A percentile compares a stretch with the other conserved stretches of the same genome.
Evolutionary conservation across 2,113 vertebrate species (phyloP).

Genomic region (Tachysurus vachellii): DNA sequence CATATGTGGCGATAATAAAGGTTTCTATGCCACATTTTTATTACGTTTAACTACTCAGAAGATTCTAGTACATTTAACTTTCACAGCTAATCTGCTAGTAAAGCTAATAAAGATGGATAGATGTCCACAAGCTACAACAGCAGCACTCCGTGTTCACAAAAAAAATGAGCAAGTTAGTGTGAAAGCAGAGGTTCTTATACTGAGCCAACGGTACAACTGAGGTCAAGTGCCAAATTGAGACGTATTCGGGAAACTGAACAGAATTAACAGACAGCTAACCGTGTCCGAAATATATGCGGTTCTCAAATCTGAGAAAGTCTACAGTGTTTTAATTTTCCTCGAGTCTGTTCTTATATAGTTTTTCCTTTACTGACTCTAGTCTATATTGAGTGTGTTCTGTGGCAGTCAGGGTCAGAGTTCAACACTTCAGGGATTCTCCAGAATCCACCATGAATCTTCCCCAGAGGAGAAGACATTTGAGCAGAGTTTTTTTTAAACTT

Average conservation of each 20-base stretch:
- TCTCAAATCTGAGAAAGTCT: background rate
- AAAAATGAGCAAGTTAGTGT: background rate
- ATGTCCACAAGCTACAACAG: background rate
- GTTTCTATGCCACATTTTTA: too few species aligned
- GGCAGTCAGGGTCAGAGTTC: background rate
- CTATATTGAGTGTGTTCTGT: background rate
- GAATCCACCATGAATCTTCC: background rate
- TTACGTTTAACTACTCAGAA: too few species aligned
- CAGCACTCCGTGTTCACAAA: background rate
- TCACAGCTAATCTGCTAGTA: background rate
- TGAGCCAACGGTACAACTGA: background rate
- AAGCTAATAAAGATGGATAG: background rate
- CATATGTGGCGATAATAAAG: too few species aligned
- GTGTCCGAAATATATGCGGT: background rate
- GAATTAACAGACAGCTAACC: background rate
- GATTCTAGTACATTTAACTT: background rate
- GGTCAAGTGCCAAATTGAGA: background rate
- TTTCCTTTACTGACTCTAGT: background rate
- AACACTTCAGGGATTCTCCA: slow-evolving; percentile 1
- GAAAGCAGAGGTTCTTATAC: background rate
- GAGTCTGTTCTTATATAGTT: background rate
- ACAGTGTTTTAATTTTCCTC: background rate
- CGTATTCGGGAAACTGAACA: background rate
- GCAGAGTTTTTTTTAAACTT: background rate
- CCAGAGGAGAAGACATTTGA: background rate